Base-by-base conservation (phyloP, 2,797 vertebrate genomes). In the Sciurus carolinensis region DNA sequence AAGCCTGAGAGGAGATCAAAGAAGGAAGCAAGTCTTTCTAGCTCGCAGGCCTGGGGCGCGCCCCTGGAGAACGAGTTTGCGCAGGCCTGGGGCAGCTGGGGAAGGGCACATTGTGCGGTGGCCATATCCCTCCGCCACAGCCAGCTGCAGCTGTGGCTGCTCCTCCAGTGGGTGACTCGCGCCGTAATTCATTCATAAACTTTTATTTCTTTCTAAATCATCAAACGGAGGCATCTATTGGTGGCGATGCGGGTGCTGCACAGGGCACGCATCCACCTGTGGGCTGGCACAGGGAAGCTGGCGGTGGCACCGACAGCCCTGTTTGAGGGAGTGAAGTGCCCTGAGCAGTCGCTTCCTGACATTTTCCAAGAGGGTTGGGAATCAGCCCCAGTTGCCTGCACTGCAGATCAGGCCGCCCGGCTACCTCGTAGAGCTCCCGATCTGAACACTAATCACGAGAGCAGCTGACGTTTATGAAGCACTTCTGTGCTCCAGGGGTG, bases 201-300 rank as follows among this genome's bases (percentile, higher is more conserved):
- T 7, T 94, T 94, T 91, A 91, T 97, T 92, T 95, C 89, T 75
- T 80, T 90, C 93, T 92, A 85, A 91, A 91, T 93, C 92, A 90
- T 93, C 92, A 83, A 67, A 57, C 0, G 71, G 87, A 36, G 33
- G 26, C 7, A 9, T 69, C 26, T 3, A 1, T 44, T 10, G 39
- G 39, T 62, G 75, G 89, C 69, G 13, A 24, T 0, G 67, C 0
- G 1, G 1, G 62, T 2, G 18, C 62, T 69, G 36, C 5, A 1
- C 20, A 9, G 73, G 75, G 69, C 90, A 14, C 18, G 0, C 20
- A 24, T 69, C 80, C 59, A 18, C 75, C 44, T 5, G 1, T 28
- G 1, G 28, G 22, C 4, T 96, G 97, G 94, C 66, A 3, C 20
- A 0, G 14, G 54, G 39, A 82, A 13, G 72, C 33, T 17, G 72